Conservation (phyloP, 1,140 invertebrate species). For the Vollenhovia emeryi region DNA sequence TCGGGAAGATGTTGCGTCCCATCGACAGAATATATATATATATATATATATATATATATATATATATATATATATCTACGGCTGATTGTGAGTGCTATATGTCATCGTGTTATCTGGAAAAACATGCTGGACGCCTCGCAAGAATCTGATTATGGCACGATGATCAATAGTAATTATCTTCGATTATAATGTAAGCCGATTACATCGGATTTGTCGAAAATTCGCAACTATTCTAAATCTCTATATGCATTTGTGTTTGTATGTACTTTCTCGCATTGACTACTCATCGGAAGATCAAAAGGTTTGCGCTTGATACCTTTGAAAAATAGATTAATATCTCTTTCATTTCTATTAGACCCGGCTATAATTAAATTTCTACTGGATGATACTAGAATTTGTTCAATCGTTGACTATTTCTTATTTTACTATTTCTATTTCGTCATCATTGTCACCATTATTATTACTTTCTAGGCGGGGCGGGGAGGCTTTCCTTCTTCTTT, state of each 20-base stretch:
- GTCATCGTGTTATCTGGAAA: slow-evolving; percentile 11
- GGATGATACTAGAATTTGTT: slow-evolving; percentile 30
- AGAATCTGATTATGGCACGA: slow-evolving; percentile 21
- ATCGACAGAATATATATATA: too few species aligned
- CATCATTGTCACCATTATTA: slow-evolving; percentile 46
- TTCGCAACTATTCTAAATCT: slow-evolving; percentile 20
- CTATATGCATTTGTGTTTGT: neutral
- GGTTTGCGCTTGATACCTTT: slow-evolving; percentile 33
- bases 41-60: too few species aligned
- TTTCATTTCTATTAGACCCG: slow-evolving; percentile 1
- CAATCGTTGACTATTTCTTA: slow-evolving; percentile 42
- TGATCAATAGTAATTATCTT: slow-evolving; percentile 16
- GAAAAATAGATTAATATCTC: slow-evolving; percentile 30
- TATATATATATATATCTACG: too few species aligned
- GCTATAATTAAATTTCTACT: slow-evolving; percentile 38
- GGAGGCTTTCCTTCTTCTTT: neutral
- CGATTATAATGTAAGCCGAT: slow-evolving; percentile 41
- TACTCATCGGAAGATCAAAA: slow-evolving; percentile 69
- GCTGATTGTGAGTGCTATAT: neutral
- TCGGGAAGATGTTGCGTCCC: neutral
- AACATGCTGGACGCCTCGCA: slow-evolving; percentile 32
- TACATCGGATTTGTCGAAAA: slow-evolving; percentile 47
- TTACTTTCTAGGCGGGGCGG: slow-evolving; percentile 5
- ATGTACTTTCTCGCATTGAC: slow-evolving; percentile 65
- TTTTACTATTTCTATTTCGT: neutral